Conservation (phyloP, 30 jellyfish, hydroid and myxozoan genomes). For the Aurelia sp. region DNA sequence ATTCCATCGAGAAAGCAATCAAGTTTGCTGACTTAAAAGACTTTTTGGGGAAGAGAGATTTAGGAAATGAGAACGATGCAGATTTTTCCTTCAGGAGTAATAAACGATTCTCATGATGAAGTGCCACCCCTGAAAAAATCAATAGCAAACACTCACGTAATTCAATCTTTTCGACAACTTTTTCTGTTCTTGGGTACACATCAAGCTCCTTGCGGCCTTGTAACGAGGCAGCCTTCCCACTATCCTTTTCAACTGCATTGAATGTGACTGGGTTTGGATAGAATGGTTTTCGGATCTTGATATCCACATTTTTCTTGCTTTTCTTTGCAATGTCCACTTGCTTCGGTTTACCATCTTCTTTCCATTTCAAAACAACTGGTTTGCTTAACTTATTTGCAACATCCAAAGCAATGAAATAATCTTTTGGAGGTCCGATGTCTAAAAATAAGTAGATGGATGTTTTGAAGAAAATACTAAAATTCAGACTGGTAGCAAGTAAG, state of each 20-base stretch:
- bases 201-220: conserved; percentile 40
- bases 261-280: conserved; percentile 56
- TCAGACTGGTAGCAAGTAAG: too few species aligned
- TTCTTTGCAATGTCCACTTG: conserved; percentile 12
- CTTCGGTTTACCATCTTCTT: conserved; percentile 16
- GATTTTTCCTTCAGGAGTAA: too few species aligned
- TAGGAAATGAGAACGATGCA: too few species aligned
- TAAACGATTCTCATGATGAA: too few species aligned
- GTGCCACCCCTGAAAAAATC: not conserved
- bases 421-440: conserved; percentile 33
- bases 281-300: conserved; percentile 6
- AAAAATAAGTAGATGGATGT: not conserved
- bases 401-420: conserved; percentile 24
- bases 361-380: conserved; percentile 37
- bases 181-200: conserved; percentile 14
- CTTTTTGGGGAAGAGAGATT: too few species aligned
- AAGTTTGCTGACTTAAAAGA: too few species aligned
- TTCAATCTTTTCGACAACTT: conserved; percentile 3
- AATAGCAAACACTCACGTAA: conserved; percentile 12
- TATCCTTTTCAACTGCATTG: conserved; percentile 24
- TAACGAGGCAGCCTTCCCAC: conserved; percentile 4
- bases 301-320: conserved; percentile 5
- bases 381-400: conserved; percentile 15
- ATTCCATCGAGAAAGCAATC: too few species aligned
- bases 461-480: not conserved